Evolutionary conservation across 2,113 vertebrate genomes (phyloP), one percentile per base, ranked within the genome.

Genomic region (Chlorodrepanis virens): DNA sequence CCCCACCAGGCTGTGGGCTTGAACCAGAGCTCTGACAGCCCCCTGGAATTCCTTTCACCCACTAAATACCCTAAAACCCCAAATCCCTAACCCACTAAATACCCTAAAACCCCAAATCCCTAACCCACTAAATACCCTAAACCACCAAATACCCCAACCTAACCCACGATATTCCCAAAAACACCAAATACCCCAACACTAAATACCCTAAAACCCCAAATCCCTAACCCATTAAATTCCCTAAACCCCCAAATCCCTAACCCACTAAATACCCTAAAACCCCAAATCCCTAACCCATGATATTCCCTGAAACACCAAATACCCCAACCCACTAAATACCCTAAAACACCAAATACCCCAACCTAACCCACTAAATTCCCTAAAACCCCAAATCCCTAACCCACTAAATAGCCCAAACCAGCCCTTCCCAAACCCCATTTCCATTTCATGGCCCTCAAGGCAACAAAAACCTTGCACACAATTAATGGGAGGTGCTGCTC

Each of bases 371-470:
- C 39, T 40, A 40, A 40, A 40, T 40, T 13, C 40, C 40, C 40
- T 40, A 14, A 40, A 40, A 40, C 40, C 14, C 40, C 40, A 40
- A 40, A 40, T 40, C 40, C 40, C 40, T 14, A 40, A 40, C 40
- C 14, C 0, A 2, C 1, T 33, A 1, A 42, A 42, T 15, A 42
- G 11, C 40, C 40, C 40, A 44, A 44, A 44, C 42, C 42, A 44
- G 16, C 42, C 42, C 16, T 18, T 24, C 3, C 20, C 49, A 61
- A 39, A 24, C 24, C 47, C 47, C 16, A 29, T 6, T 37, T 22
- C 44, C 25, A 68, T 9, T 12, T 1, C 0, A 0, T 1, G 9
- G 12, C 17, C 19, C 35, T 19, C 17, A 2, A 0, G 4, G 25
- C 29, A 50, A 14, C 3, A 15, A 40, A 28, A 5, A 0, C 24